Percentiles rank a stretch among this genome's conserved stretches.
Evolutionary conservation across 2,113 vertebrate species (phyloP).

Genomic region (Condylura cristata): DNA sequence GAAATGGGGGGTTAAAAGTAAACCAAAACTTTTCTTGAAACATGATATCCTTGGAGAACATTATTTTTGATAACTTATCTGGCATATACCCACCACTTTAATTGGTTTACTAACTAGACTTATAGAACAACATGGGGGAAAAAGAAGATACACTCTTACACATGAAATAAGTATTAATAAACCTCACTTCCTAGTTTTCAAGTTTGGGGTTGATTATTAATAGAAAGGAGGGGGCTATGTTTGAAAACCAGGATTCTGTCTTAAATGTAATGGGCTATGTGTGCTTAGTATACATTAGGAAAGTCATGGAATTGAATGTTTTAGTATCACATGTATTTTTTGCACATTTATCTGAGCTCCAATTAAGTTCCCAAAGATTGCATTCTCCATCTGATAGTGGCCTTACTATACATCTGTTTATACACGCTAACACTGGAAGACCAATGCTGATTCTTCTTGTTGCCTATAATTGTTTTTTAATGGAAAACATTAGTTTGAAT

Average conservation of each 20-base stretch:
- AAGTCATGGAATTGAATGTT: not conserved
- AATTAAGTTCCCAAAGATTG: not conserved
- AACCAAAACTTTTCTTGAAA: not conserved
- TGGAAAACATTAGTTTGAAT: conserved; percentile 47
- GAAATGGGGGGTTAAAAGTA: not conserved
- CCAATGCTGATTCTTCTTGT: conserved; percentile 23
- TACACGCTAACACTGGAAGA: not conserved
- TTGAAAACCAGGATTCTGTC: not conserved
- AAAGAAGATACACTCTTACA: not conserved
- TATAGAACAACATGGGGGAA: not conserved
- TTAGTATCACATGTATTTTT: not conserved
- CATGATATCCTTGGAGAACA: not conserved
- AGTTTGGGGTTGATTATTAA: not conserved
- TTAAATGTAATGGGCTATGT: not conserved
- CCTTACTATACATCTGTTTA: not conserved
- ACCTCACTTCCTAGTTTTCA: not conserved
- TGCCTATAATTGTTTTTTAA: conserved; percentile 38
- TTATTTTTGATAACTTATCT: not conserved
- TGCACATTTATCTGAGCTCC: not conserved
- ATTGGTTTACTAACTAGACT: not conserved
- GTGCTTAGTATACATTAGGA: not conserved
- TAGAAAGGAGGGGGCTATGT: not conserved
- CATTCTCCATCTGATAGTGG: not conserved
- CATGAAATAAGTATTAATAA: not conserved
- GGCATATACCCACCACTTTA: not conserved